These are phyloP conservation scores for Pogonus chalceus DNA, from an alignment of 1,140 invertebrate genomes.

Conservation along the genomic window DNA sequence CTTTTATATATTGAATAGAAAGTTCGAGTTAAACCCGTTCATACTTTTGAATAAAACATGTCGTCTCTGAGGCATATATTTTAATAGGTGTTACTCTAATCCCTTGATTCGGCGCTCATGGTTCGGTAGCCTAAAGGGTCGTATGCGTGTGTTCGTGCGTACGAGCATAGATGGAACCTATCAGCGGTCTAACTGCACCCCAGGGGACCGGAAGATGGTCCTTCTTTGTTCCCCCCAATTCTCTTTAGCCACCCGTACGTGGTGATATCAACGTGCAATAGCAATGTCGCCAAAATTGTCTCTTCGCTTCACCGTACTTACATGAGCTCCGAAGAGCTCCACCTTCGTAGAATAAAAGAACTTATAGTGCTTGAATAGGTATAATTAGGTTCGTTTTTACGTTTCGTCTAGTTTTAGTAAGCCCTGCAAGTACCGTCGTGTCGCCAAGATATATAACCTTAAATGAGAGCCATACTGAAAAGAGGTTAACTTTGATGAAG, in stretches of 20 bases:
- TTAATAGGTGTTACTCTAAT: not conserved
- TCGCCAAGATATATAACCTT: not conserved
- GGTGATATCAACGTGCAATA: not conserved
- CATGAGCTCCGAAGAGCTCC: not conserved
- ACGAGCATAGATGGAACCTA: not conserved
- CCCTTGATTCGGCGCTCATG: not conserved
- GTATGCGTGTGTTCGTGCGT: not conserved
- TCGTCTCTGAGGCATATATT: too few relatives aligned
- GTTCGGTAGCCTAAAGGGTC: not conserved
- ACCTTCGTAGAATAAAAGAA: constrained; percentile 1
- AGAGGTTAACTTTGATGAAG: too few relatives aligned
- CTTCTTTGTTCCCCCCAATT: not conserved
- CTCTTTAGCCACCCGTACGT: not conserved
- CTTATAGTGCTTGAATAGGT: not conserved
- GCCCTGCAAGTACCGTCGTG: not conserved
- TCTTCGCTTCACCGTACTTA: too few relatives aligned
- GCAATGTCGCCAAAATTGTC: not conserved
- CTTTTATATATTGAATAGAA: not conserved
- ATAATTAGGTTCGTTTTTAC: constrained; percentile 3
- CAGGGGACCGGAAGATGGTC: not conserved
- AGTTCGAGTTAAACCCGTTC: not conserved
- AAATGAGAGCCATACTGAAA: too few relatives aligned
- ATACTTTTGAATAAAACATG: too few relatives aligned
- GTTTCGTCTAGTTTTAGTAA: not conserved
- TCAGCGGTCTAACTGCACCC: constrained; percentile 1